Evolutionary conservation across 1,140 invertebrate species (phyloP), one percentile per base, ranked within the genome.

Genomic region (Hypsibius dujardini): DNA sequence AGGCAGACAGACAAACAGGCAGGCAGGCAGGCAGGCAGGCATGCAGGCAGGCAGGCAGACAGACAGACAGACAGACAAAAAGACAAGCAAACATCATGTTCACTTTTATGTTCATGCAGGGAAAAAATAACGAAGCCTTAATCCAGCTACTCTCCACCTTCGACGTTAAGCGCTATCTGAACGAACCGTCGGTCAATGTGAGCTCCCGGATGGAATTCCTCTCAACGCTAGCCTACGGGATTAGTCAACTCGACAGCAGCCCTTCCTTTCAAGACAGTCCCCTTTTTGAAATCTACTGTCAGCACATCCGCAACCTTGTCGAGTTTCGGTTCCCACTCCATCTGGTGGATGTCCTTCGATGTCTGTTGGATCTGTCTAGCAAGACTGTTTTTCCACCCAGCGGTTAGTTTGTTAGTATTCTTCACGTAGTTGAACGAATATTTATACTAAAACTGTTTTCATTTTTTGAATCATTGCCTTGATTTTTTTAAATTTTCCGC

Each of bases 191-290:
- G 3, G 42, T 67, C 12, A 3, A 67, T 3, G 42, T 12, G 3
- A 12, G 3, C 12, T 7, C 12, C 45, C 62, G 62, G 3, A 15
- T 42, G 42, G 62, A 67, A 67, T 42, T 67, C 12, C 7, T 67
- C 3, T 15, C 3, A 7, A 15, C 3, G 3, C 12, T 67, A 12
- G 62, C 62, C 7, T 42, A 67, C 12, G 62, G 62, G 7, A 67
- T 67, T 42, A 42, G 12, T 42, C 62, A 67, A 45, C 62, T 67
- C 3, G 62, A 42, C 12, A 15, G 12, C 42, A 7, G 12, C 12
- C 62, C 42, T 3, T 67, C 62, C 12, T 67, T 67, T 45, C 62
- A 67, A 45, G 62, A 67, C 42, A 7, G 45, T 12, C 62, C 62
- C 3, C 62, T 67, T 42, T 67, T 67, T 45, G 62, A 67, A 42